phyloP scores from a whole-genome alignment of 2,113 vertebrate species.

The Loxodonta africana region DNA sequence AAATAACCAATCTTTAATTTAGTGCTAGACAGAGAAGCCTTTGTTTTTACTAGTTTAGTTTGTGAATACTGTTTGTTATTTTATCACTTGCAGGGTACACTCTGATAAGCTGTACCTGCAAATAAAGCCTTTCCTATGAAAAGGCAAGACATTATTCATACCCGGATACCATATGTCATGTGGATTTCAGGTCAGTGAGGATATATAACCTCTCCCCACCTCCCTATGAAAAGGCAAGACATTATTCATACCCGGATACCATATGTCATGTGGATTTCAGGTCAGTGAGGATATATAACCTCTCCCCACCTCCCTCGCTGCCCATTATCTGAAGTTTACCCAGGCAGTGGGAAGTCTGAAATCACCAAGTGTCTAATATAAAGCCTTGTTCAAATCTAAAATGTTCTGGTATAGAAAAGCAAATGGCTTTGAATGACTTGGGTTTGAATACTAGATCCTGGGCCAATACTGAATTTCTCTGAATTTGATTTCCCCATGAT shows the following conservation, averaged over 20 bases:
- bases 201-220: neutral
- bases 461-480: neutral
- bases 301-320: neutral
- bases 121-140: conserved; percentile 29
- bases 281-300: neutral
- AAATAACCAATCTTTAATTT: conserved; percentile 18
- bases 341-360: neutral
- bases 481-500: neutral
- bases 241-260: neutral
- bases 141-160: neutral
- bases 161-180: neutral
- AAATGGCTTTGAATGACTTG: neutral
- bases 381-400: neutral
- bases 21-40: neutral
- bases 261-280: neutral
- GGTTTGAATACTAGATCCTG: neutral
- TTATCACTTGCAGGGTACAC: neutral
- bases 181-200: neutral
- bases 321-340: neutral
- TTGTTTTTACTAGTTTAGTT: conserved; percentile 12
- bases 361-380: neutral
- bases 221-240: conserved; percentile 28
- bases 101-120: conserved; percentile 6
- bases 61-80: neutral
- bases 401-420: neutral